Evolutionary conservation across 1,140 invertebrate genomes (phyloP), one percentile per base, ranked within the genome.

Genomic region (Rhopalosiphum maidis): DNA sequence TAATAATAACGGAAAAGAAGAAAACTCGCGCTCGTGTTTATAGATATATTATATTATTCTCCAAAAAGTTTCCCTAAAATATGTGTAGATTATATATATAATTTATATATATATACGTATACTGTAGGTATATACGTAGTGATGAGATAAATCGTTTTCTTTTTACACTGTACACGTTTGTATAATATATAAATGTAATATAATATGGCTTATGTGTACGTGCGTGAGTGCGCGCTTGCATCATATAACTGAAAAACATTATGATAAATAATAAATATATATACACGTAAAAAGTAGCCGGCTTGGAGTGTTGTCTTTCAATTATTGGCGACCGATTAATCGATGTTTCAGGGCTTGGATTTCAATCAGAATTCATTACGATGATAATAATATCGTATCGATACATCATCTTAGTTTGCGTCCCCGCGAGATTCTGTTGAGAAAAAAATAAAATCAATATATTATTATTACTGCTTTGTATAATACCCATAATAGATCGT

Each of bases 141-240:
- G 60, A 77, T n/a, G 25, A n/a, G 43, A 89, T 89, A 35, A 89
- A 54, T 55, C 37, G 18, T 41, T 90, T 90, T 77, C 15, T 77
- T 77, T 90, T 55, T 90, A 68, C 89, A 90, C 89, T 68, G 35
- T 90, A 90, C 89, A 90, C n/a, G 6, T 41, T 60, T 25, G 60
- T 77, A 77, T 77, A 77, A 77, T 77, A 77, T 77, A 77, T 77
- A 77, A 77, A 77, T 68, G 30, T n/a, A 89, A 89, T 54, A 89
- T 51, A 37, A 54, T 89, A 54, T 54, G 48, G 46, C 35, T 22
- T 54, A 35, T 54, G 51, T 48, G 35, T 89, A n/a, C 35, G 35
- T 88, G 11, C 43, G 46, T 88, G 11, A 25, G 46, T 41, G 48
- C n/a, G 9, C 30, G 43, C 46, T 25, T 46, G 87, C 25, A 18